phyloP scores from a whole-genome alignment of 2,797 vertebrate species.

The Rhynchotus rufescens region DNA sequence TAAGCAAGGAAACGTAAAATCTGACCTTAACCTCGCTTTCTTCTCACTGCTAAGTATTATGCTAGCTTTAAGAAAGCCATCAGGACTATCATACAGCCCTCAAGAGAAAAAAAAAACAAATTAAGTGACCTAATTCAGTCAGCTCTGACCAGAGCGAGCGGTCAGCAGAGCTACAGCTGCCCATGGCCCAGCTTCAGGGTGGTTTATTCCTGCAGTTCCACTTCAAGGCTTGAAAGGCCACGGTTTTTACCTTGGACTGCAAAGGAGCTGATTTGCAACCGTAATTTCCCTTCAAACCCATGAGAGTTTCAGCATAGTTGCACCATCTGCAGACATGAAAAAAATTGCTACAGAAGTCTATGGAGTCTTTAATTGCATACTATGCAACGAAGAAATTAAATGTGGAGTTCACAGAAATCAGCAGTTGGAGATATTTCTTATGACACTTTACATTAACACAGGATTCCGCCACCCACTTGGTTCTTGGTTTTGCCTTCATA shows the following conservation, averaged over 20 bases:
- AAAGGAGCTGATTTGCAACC: neutral
- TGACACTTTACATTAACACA: constrained; percentile 73
- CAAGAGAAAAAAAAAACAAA: neutral
- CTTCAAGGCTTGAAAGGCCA: neutral
- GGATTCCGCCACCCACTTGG: constrained; percentile 69
- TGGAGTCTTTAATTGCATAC: constrained; percentile 66
- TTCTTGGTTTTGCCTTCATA: constrained; percentile 69
- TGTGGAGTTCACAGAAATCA: constrained; percentile 70
- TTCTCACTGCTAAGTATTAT: neutral
- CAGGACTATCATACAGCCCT: neutral
- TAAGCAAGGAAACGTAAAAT: neutral
- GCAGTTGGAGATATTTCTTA: constrained; percentile 71
- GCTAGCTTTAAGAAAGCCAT: neutral
- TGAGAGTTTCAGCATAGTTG: neutral
- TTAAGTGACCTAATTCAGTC: neutral
- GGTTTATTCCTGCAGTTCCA: neutral
- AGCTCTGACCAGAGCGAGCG: neutral
- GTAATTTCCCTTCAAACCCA: neutral
- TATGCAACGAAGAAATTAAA: constrained; percentile 61
- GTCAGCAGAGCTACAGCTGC: neutral
- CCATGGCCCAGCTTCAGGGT: neutral
- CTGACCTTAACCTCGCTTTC: neutral
- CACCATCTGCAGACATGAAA: constrained; percentile 11
- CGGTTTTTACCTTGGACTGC: neutral
- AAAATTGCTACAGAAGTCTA: constrained; percentile 39